Evolutionary conservation across 1,140 invertebrate genomes (phyloP), one percentile per base, ranked within the genome.

Genomic region (Brachionus manjavacas): DNA sequence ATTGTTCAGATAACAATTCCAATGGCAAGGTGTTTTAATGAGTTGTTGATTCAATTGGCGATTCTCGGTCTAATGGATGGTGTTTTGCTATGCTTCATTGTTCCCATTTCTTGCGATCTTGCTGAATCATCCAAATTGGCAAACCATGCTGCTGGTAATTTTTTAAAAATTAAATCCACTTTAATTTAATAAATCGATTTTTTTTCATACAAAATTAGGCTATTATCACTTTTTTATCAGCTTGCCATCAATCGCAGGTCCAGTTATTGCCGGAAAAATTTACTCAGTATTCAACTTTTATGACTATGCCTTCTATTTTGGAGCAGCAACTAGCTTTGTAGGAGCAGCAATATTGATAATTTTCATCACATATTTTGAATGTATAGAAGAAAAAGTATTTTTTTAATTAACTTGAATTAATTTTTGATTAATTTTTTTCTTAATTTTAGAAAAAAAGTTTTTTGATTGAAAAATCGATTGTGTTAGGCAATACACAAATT

Each of bases 221-320:
- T 81, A 81, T 43, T 81, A 81, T 46, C 79, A 81, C 43, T 23
- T 81, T 41, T 20, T 23, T 60, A 81, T 81, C 39, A 81, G 79
- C 23, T 66, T 81, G n/a, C 52, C 79, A 20, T 43, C 49, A 6
- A 68, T 81, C 4, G 64, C 64, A 28, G 79, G 79, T 7, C 79
- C 79, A 9, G 79, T 52, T 2, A 35, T 81, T 35, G 79, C 79
- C 11, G 79, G 79, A 41, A 35, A 20, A 20, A 81, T 81, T 6
- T 81, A 64, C 52, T 52, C 55, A 64, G 14, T 12, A 25, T 20
- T 64, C 16, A 20, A 81, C 43, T 28, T 14, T 31, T 81, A 81
- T 28, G 31, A 81, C 23, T 39, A 43, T 41, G 79, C 79, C 11
- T 81, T 81, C 20, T 81, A 81, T 60, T 43, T 81, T 23, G 79